Conservation (phyloP, 2,797 vertebrate genomes). For the Spinus olivaceus region DNA sequence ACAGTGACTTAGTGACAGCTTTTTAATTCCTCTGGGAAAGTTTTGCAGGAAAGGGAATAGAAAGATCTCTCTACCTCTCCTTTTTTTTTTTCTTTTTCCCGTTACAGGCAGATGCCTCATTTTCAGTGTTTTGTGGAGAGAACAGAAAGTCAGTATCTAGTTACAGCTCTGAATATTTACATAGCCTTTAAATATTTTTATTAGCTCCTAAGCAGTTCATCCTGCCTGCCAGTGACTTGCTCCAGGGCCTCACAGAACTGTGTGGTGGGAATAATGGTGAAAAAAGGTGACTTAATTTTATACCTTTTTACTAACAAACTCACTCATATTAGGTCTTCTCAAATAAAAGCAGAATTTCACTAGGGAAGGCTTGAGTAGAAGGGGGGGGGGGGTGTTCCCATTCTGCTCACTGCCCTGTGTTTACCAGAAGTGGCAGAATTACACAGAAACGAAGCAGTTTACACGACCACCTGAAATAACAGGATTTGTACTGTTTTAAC, state of each 20-base stretch:
- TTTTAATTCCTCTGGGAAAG: not conserved
- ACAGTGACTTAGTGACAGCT: not conserved
- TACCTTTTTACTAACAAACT: not conserved
- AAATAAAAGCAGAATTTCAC: not conserved
- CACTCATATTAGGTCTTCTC: not conserved
- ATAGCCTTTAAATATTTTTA: conserved; percentile 51
- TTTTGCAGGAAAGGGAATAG: not conserved
- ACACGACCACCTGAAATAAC: conserved; percentile 60
- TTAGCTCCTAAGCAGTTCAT: conserved; percentile 46
- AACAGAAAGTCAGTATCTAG: not conserved
- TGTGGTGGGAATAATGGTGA: not conserved
- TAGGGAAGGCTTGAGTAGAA: not conserved
- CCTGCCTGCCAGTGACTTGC: not conserved
- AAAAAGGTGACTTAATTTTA: not conserved
- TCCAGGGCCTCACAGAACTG: not conserved
- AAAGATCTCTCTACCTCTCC: not conserved
- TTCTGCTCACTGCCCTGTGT: not conserved
- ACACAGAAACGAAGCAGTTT: conserved; percentile 15
- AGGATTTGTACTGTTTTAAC: conserved; percentile 15
- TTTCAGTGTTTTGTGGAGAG: not conserved
- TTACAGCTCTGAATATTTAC: conserved; percentile 10
- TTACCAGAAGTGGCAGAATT: not conserved
- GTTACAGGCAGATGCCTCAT: not conserved
- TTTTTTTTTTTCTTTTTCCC: not conserved
- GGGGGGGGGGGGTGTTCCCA: not conserved